A percentile compares a stretch with the other conserved stretches of the same genome.
These are phyloP conservation scores for Lapara coniferarum DNA, from an alignment of 2,888 invertebrate genomes.

Conservation along the genomic window DNA sequence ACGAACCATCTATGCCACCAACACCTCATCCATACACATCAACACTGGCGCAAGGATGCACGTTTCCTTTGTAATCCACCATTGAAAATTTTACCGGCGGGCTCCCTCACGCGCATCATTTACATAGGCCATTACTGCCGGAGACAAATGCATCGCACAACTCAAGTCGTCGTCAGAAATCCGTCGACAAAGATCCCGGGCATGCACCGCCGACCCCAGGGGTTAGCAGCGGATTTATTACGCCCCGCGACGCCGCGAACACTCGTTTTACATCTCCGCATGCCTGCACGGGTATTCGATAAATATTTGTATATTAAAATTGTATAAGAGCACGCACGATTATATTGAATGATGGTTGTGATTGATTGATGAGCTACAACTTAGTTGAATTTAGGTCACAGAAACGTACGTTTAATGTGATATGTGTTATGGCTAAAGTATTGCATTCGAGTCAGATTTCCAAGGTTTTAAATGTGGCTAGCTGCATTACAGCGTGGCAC, in stretches of 20 bases:
- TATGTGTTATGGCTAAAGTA: too few species aligned
- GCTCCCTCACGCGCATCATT: slow-evolving; percentile 43
- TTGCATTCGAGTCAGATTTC: too few species aligned
- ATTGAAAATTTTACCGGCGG: slow-evolving; percentile 39
- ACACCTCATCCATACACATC: slow-evolving; percentile 26
- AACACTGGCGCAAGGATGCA: slow-evolving; percentile 35
- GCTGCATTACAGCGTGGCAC: too few species aligned
- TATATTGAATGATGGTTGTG: too few species aligned
- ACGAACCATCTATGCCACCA: background rate
- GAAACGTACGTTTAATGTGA: too few species aligned
- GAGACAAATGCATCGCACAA: slow-evolving; percentile 50
- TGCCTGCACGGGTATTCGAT: slow-evolving; percentile 57
- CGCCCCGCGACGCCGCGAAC: slow-evolving; percentile 44
- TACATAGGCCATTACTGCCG: slow-evolving; percentile 46
- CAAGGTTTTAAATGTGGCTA: too few species aligned
- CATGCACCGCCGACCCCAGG: slow-evolving; percentile 53
- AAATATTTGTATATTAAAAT: slow-evolving; percentile 42
- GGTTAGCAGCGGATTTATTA: slow-evolving; percentile 67
- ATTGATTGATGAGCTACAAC: too few species aligned
- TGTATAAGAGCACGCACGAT: slow-evolving; percentile 12
- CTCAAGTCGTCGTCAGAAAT: slow-evolving; percentile 44
- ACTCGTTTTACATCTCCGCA: slow-evolving; percentile 59
- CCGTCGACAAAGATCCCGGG: slow-evolving; percentile 56
- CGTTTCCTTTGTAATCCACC: slow-evolving; percentile 40
- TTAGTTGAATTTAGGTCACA: too few species aligned